Base-by-base conservation (phyloP, 2,797 vertebrate species). In the Coregonus sp. region DNA sequence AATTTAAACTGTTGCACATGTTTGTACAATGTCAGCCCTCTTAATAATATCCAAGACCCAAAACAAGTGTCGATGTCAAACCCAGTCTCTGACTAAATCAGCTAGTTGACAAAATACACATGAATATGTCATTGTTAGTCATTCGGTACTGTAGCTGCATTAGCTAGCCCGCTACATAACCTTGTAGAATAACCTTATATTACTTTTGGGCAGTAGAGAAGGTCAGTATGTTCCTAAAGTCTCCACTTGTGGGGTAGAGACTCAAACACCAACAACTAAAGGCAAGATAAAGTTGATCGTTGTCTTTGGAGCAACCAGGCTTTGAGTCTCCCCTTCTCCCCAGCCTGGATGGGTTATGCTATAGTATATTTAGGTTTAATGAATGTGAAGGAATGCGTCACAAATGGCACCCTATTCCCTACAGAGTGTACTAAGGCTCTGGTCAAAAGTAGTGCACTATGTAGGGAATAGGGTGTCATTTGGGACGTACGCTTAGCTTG, bases 1-100 rank as follows among this genome's bases (percentile, higher is more conserved):
- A 4, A 63, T 59, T 61, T 71, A 70, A 76, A 25, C 68, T 71
- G 52, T 69, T 40, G 52, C 74, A 75, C 50, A 61, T 73, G 54
- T 59, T 40, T 5, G 3, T 4, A n/a, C 9, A 40, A 73, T 14
- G 25, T 25, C 25, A 25, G 25, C 25, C 25, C 25, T 25, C 25
- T 25, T 25, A 25, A 25, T 25, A 25, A 25, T 25, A 18, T 59
- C 54, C 37, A 4, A 20, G 31, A 18, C 33, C 54, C 54, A 61
- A 20, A 37, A 31, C 40, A 20, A 47, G 37, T 68, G 1, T 68
- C 14, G 18, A 52, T 72, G 35, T 15, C 67, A 40, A n/a, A 15
- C 25, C 50, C 20, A 52, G 50, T 18, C 14, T 33, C 50, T 15
- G 70, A 71, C 12, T 11, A 15, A 72, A 33, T 72, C 20, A 29